These are phyloP conservation scores for Macaria notata DNA, from an alignment of 2,888 invertebrate genomes.

Conservation along the genomic window DNA sequence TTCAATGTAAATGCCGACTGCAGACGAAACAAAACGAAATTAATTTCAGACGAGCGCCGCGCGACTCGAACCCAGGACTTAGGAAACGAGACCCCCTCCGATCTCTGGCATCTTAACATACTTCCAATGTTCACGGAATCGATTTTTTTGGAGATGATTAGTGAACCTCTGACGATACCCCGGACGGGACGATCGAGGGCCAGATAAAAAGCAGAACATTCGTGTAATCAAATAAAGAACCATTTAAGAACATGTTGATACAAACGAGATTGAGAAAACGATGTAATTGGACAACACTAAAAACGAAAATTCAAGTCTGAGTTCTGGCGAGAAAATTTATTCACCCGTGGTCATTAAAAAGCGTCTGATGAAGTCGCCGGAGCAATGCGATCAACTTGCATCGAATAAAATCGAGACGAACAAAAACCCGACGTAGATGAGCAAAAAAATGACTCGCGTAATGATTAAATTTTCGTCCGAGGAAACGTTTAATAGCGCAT, in stretches of 20 bases:
- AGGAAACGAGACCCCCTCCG: slow-evolving; percentile 70
- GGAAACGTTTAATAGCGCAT: slow-evolving; percentile 62
- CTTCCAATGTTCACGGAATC: slow-evolving; percentile 62
- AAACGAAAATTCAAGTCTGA: slow-evolving; percentile 15
- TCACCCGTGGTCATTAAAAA: slow-evolving; percentile 39
- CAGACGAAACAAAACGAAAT: slow-evolving; percentile 82
- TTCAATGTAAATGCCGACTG: slow-evolving; percentile 80
- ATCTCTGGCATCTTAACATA: slow-evolving; percentile 64
- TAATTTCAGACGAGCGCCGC: slow-evolving; percentile 77
- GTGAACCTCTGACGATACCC: slow-evolving; percentile 53
- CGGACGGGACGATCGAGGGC: slow-evolving; percentile 55
- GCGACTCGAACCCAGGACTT: slow-evolving; percentile 63
- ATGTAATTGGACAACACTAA: slow-evolving; percentile 26
- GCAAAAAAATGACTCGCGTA: slow-evolving; percentile 48
- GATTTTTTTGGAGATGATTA: slow-evolving; percentile 60
- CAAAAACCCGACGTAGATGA: slow-evolving; percentile 51
- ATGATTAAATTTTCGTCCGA: slow-evolving; percentile 54
- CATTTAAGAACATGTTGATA: slow-evolving; percentile 30
- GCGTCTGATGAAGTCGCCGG: slow-evolving; percentile 46
- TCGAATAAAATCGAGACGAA: slow-evolving; percentile 64
- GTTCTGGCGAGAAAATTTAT: slow-evolving; percentile 23
- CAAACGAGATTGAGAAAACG: slow-evolving; percentile 28
- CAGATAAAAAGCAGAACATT: slow-evolving; percentile 50
- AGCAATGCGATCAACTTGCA: slow-evolving; percentile 47
- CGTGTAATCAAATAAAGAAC: slow-evolving; percentile 34